A percentile compares a stretch with the other conserved stretches of the same genome.
Conservation (phyloP, 1,140 invertebrate species). For the Penaeus indicus region DNA sequence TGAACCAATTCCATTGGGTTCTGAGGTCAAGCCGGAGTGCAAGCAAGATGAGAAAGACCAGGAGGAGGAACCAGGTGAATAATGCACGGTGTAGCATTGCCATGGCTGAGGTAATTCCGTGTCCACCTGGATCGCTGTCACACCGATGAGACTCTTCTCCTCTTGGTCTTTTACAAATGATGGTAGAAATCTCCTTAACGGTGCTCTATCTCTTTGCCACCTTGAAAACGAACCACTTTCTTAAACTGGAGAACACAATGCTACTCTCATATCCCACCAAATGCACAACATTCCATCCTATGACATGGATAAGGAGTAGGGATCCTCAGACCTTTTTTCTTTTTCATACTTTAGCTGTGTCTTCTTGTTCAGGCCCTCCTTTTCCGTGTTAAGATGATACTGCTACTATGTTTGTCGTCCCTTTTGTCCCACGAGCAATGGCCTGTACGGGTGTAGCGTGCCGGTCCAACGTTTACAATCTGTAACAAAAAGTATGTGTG, state of each 20-base stretch:
- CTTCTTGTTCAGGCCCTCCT: conserved; percentile 16
- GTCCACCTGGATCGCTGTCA: not conserved
- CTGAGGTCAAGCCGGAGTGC: conserved; percentile 86
- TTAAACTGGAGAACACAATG: no score
- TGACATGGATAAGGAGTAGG: no score
- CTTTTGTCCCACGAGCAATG: conserved; percentile 52
- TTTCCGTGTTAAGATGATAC: conserved; percentile 50
- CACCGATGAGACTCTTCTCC: no score
- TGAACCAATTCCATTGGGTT: conserved; percentile 95
- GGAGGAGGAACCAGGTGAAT: conserved; percentile 90
- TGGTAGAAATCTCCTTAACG: not conserved
- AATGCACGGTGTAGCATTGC: conserved; percentile 89
- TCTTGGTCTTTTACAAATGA: not conserved
- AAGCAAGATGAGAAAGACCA: conserved; percentile 89
- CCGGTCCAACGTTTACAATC: conserved; percentile 58
- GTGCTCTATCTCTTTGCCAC: no score
- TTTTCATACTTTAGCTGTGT: no score
- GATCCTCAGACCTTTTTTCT: no score
- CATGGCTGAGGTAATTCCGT: conserved; percentile 74
- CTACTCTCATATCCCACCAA: no score
- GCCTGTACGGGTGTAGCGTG: conserved; percentile 51
- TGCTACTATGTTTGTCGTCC: conserved; percentile 55
- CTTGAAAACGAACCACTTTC: no score
- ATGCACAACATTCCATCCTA: not conserved
- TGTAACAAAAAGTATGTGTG: not conserved